Evolutionary conservation across 2,888 invertebrate species (phyloP), one percentile per base, ranked within the genome.

Genomic region (Synanthedon andrenaeformis): DNA sequence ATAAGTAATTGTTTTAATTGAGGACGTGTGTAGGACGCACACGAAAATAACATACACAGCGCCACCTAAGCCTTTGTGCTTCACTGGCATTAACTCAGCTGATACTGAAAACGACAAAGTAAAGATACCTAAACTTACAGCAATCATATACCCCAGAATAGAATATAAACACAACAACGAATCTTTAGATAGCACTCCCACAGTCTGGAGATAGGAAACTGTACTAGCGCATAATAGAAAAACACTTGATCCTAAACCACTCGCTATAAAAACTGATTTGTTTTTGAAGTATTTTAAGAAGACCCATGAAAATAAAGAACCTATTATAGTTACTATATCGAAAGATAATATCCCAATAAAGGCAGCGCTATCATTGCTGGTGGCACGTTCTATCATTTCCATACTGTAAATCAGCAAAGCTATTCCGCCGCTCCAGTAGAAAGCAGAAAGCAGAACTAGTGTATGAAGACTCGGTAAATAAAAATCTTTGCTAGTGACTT

Each of bases 61-160:
- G 0, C 62, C 61, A 5, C 62, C 59, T 12, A 62, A 41, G 8
- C 56, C 57, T 45, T 59, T 59, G 49, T 62, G 59, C 50, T 56
- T 61, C 0, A 62, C 59, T 3, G 62, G 62, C 57, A 63, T 60
- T 19, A 63, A 14, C 50, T 63, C 63, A 42, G 57, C 58, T n/a
- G 56, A 55, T 8, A 60, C 51, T 4, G 54, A 51, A 41, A 57
- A 57, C 1, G 55, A 57, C 49, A 59, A 42, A 3, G 56, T 55
- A 14, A 55, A 50, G 2, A 59, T 41, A 13, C 61, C 61, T 8
- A 56, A 53, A 52, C 54, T 58, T 52, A 55, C 57, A 1, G 57
- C 52, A 42, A 58, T 28, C 55, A 55, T 56, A 49, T 55, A 59
- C 3, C 54, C 56, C 54, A 58, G 45, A 23, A 63, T 28, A 28